Percentiles rank a stretch among this genome's conserved stretches.
phyloP scores from a whole-genome alignment of 2,888 invertebrate species.

The Chirona hameri region DNA sequence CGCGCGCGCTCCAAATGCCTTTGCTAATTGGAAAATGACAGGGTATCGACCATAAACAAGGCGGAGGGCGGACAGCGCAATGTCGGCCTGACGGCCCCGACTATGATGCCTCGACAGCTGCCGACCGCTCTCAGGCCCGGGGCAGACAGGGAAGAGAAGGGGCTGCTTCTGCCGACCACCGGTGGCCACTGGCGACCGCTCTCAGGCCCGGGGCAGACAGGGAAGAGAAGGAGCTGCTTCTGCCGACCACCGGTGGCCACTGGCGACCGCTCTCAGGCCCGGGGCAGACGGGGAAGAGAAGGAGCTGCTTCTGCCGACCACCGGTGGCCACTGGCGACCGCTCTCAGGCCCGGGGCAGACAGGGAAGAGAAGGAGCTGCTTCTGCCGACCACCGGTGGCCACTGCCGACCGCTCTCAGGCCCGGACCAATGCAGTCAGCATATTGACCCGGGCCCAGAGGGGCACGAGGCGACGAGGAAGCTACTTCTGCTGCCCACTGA shows the following conservation, averaged over 20 bases:
- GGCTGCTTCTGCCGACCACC: too few species aligned
- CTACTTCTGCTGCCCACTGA: too few species aligned
- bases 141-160: too few species aligned
- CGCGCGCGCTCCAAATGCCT: background rate
- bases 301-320: too few species aligned
- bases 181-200: background rate
- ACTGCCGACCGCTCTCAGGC: background rate
- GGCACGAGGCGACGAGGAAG: too few species aligned
- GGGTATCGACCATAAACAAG: slow-evolving; percentile 3
- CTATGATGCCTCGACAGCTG: background rate
- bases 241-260: too few species aligned
- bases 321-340: background rate
- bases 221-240: too few species aligned
- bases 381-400: too few species aligned
- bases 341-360: background rate
- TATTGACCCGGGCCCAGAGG: too few species aligned
- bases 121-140: background rate
- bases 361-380: too few species aligned
- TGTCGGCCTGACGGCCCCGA: background rate
- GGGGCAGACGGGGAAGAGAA: background rate
- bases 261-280: background rate
- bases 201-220: background rate
- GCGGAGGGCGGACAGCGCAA: background rate
- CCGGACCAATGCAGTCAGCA: background rate
- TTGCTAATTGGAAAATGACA: slow-evolving; percentile 1